Conservation (phyloP, 2,113 vertebrate species). For the Clupea harengus region DNA sequence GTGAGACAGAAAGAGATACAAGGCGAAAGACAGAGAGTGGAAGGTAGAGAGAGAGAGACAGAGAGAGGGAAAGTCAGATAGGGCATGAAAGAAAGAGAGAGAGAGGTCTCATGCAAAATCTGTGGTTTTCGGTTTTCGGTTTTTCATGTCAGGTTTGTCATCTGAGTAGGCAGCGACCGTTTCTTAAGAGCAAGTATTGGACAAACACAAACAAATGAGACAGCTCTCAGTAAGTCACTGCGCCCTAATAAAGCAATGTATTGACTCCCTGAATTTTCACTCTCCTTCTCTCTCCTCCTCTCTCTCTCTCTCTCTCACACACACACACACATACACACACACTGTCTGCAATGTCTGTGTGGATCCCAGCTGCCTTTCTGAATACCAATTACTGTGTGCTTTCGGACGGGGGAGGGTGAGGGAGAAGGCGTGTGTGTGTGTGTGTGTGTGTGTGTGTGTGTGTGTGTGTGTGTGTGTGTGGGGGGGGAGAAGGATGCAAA, state of each 20-base stretch:
- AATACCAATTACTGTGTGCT: conserved; percentile 77
- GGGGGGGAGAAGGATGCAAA: not conserved
- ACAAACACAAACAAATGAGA: conserved; percentile 82
- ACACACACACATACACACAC: conserved; percentile 53
- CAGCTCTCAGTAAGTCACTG: conserved; percentile 77
- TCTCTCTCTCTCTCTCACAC: conserved; percentile 32
- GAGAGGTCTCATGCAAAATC: not conserved
- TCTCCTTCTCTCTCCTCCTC: conserved; percentile 53
- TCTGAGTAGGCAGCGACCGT: conserved; percentile 64
- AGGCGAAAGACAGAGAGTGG: not conserved
- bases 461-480: not conserved
- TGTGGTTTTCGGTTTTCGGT: conserved; percentile 16
- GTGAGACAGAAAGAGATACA: not conserved
- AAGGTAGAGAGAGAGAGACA: not conserved
- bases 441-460: not conserved
- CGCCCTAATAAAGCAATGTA: conserved; percentile 78
- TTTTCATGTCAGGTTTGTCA: conserved; percentile 66
- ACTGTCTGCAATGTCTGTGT: conserved; percentile 73
- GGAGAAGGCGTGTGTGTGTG: conserved; percentile 11
- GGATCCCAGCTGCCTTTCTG: conserved; percentile 78
- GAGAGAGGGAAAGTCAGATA: not conserved
- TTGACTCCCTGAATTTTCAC: conserved; percentile 75
- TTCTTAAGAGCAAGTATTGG: conserved; percentile 78
- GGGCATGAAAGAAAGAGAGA: not conserved
- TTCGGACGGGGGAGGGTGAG: conserved; percentile 58